phyloP scores from a whole-genome alignment of 2,113 vertebrate species.

The Glaucidium brasilianum region DNA sequence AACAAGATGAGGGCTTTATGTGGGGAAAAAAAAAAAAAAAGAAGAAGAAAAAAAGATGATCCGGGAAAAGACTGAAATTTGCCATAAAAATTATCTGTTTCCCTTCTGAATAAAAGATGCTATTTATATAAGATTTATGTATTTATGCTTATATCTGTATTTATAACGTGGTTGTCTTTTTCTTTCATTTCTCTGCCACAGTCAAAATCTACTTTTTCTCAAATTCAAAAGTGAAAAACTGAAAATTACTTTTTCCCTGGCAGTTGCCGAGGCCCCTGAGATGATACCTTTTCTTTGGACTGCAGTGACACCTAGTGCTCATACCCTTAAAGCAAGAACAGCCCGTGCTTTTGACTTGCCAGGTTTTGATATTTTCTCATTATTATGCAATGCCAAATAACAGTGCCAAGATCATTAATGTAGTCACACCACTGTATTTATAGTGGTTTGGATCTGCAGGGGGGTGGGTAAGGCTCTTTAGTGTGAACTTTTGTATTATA shows the following conservation, averaged over 20 bases:
- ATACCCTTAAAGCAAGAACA: not conserved
- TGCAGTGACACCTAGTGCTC: conserved; percentile 53
- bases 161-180: not conserved
- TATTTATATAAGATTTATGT: not conserved
- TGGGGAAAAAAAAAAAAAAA: not conserved
- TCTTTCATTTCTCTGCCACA: not conserved
- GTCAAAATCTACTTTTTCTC: not conserved
- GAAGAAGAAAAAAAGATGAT: not conserved
- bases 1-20: not conserved
- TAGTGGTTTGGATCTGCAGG: not conserved
- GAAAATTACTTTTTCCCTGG: not conserved
- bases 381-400: fast-evolving
- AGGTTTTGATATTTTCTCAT: not conserved
- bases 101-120: not conserved
- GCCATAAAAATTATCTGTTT: not conserved
- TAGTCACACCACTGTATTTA: not conserved
- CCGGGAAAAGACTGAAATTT: not conserved
- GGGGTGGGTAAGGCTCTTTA: not conserved
- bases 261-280: not conserved
- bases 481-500: too few species aligned
- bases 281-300: not conserved
- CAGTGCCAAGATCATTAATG: not conserved
- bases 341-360: not conserved
- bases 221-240: not conserved
- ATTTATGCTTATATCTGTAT: not conserved